Evolutionary conservation across 2,113 vertebrate species (phyloP), one percentile per base, ranked within the genome.

Genomic region (Mola mola): DNA sequence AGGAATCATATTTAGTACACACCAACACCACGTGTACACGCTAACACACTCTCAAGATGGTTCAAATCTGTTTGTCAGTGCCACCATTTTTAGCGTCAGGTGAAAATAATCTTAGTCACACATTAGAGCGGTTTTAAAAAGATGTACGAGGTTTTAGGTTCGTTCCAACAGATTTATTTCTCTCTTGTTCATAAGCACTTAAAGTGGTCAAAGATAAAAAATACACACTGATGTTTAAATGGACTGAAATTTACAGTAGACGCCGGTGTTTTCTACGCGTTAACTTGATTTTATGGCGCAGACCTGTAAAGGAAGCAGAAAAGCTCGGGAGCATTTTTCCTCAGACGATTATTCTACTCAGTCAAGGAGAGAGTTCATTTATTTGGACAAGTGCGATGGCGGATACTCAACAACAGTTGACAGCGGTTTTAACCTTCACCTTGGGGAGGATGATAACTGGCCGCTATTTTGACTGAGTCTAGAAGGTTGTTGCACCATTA

Each of bases 401-500:
- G 50, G 40, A 60, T 26, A 7, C 6, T 51, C n/a, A n/a, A n/a
- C n/a, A n/a, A n/a, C n/a, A n/a, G 11, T 21, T 31, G 33, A 24
- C 60, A 66, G 55, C 25, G 6, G 12, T 46, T 68, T 68, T 43
- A 31, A 63, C 20, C 64, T 65, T 51, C 38, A 63, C 17, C 20
- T 56, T 60, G 19, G 15, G 41, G 24, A 70, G 43, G 31, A 38
- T 47, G 44, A 21, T 12, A 8, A 51, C 41, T 48, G 20, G 9
- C 26, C 42, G 25, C 29, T 43, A 6, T 67, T 73, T 47, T 42
- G 22, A 28, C 42, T 29, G 36, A 49, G 49, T 47, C 43, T 59
- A 21, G 68, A 79, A 75, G 48, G 72, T 49, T 72, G 70, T 12
- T 56, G 33, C 50, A 43, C 34, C 17, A 29, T 56, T 33, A 13